These are phyloP conservation scores for Meloidogyne hapla DNA, from an alignment of 1,140 invertebrate species.

Conservation along the genomic window DNA sequence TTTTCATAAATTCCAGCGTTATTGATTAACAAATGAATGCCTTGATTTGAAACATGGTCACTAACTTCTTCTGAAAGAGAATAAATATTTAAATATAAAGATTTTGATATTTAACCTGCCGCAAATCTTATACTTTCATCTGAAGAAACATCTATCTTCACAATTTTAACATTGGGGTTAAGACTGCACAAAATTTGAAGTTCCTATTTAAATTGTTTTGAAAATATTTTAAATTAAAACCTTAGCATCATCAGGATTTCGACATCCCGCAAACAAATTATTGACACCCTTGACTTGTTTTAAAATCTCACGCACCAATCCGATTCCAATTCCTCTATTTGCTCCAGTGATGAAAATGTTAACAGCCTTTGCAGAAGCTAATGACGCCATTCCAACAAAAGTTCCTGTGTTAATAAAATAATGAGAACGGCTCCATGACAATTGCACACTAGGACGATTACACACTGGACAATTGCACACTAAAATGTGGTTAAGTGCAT, in stretches of 20 bases:
- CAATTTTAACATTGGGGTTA: background rate
- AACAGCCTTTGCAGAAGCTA: background rate
- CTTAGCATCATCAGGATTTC: slow-evolving; percentile 32
- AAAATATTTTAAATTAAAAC: slow-evolving; percentile 13
- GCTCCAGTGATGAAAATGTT: slow-evolving; percentile 48
- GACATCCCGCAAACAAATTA: slow-evolving; percentile 34
- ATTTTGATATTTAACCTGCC: background rate
- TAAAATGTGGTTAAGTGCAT: too few species aligned
- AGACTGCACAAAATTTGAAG: background rate
- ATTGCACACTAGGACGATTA: too few species aligned
- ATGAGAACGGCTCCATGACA: too few species aligned
- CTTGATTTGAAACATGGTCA: slow-evolving; percentile 16
- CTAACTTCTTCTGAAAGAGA: background rate
- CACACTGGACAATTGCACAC: too few species aligned
- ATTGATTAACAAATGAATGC: slow-evolving; percentile 39
- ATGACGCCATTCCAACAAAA: background rate
- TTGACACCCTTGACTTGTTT: slow-evolving; percentile 25
- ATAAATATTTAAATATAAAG: background rate
- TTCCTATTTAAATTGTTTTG: background rate
- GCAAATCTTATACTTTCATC: slow-evolving; percentile 32
- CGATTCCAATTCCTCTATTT: slow-evolving; percentile 45
- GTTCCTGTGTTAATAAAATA: too few species aligned
- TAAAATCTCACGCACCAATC: slow-evolving; percentile 32
- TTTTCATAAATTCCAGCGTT: slow-evolving; percentile 40
- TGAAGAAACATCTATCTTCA: slow-evolving; percentile 39